Conservation (phyloP, 1,140 invertebrate genomes). For the Colletes latitarsis region DNA sequence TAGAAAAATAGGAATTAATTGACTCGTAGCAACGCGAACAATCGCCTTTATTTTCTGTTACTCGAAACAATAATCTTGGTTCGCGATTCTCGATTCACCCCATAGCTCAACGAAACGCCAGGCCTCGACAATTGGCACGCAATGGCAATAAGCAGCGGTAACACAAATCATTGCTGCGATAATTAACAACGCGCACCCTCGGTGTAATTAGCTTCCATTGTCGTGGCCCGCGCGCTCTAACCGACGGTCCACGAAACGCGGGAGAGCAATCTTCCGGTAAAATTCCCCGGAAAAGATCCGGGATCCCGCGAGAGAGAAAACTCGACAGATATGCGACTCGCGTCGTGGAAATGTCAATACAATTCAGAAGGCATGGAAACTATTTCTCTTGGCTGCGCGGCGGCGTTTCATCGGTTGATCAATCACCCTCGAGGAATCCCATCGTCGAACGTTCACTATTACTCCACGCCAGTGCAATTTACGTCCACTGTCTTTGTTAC, state of each 20-base stretch:
- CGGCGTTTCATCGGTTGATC: background rate
- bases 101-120: no score
- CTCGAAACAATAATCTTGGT: no score
- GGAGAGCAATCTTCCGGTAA: no score
- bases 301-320: background rate
- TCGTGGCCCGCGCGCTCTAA: background rate
- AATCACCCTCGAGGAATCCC: background rate
- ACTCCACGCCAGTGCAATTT: background rate
- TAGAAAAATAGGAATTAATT: no score
- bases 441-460: background rate
- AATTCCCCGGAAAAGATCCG: background rate
- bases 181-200: conserved; percentile 4
- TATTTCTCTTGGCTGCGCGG: background rate
- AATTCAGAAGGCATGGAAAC: conserved; percentile 4
- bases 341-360: conserved; percentile 19
- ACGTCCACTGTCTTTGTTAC: background rate
- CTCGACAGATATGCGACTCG: background rate
- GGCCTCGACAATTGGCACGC: background rate
- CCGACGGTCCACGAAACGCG: background rate
- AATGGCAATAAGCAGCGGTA: background rate
- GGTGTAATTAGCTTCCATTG: conserved; percentile 22
- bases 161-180: background rate
- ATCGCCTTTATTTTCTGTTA: no score
- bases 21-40: no score
- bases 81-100: no score